Base-by-base conservation (phyloP, 2,888 invertebrate species). In the Siphonodentalium dalli region DNA sequence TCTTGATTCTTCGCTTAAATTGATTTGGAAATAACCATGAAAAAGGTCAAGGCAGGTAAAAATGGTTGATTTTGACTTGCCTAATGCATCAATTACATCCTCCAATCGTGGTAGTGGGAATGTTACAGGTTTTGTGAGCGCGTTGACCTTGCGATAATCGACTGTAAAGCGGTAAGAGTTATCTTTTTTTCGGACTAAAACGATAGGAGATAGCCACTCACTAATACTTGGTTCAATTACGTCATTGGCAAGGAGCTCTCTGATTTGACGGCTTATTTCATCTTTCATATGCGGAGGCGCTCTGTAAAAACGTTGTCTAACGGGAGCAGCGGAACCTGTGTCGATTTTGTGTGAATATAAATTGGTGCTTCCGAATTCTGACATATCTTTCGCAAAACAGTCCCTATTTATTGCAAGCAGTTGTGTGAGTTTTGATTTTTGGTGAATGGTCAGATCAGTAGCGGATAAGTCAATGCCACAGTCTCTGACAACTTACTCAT, bases 21-120 rank as follows among this genome's bases (percentile, higher is more conserved):
- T 45, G 4, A 66, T 49, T 45, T 65, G 64, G 27, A 45, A 65
- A 28, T 51, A 66, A 11, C 58, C 64, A n/a, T 35, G 33, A 6
- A 44, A 45, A 42, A 60, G 44, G 31, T 65, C 66, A 11, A 61
- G 27, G 1, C 45, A 45, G 2, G 52, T 41, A 15, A 56, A 63
- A 13, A 57, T 18, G 11, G 15, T 18, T 1, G 60, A 26, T 5
- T 53, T 37, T 5, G 52, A 31, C 15, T 54, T 43, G 8, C 57
- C 54, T 35, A 65, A 20, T 2, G 58, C 43, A 34, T 61, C 61
- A 7, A 51, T 29, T 4, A 50, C 50, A 51, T 61, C 57, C 31
- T 52, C 54, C 28, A 62, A 45, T 39, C 51, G 49, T 18, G 56
- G 47, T 1, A 65, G 31, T 15, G 61, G 57, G 23, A 56, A 62